A percentile compares a stretch with the other conserved stretches of the same genome.
These are phyloP conservation scores for Pherbina coryleti DNA, from an alignment of 2,888 invertebrate genomes.

Conservation along the genomic window DNA sequence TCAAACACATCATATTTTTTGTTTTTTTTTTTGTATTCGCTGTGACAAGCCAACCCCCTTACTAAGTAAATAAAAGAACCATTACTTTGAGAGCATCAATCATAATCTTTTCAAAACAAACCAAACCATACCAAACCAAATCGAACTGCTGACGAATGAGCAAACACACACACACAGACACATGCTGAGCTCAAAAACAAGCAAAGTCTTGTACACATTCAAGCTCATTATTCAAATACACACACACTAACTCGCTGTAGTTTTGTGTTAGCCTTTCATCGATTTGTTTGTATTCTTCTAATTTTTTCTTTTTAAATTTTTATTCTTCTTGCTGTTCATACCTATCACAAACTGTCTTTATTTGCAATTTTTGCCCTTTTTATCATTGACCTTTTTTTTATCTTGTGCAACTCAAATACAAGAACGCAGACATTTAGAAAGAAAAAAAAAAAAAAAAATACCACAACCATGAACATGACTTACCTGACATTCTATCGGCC, in stretches of 20 bases:
- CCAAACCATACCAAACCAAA: not conserved
- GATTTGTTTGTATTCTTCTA: not conserved
- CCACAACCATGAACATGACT: slow-evolving; percentile 47
- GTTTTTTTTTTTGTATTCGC: no score
- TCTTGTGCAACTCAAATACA: not conserved
- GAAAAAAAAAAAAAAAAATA: not conserved
- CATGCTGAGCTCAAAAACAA: not conserved
- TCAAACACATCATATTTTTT: no score
- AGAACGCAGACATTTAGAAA: not conserved
- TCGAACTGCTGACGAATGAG: not conserved
- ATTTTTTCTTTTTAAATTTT: slow-evolving; percentile 3
- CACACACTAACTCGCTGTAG: not conserved
- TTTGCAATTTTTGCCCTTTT: not conserved
- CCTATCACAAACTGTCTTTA: no score
- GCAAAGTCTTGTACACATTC: not conserved
- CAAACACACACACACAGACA: not conserved
- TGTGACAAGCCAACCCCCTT: not conserved
- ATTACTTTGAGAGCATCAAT: not conserved
- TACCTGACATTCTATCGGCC: slow-evolving; percentile 93
- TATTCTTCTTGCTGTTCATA: no score
- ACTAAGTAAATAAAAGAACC: not conserved
- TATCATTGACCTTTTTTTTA: not conserved
- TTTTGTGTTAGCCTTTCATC: not conserved
- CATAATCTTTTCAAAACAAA: not conserved
- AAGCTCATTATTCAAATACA: not conserved